Percentiles rank a stretch among this genome's conserved stretches.
Conservation (phyloP, 2,888 invertebrate species). For the Polyommatus iphigenia region DNA sequence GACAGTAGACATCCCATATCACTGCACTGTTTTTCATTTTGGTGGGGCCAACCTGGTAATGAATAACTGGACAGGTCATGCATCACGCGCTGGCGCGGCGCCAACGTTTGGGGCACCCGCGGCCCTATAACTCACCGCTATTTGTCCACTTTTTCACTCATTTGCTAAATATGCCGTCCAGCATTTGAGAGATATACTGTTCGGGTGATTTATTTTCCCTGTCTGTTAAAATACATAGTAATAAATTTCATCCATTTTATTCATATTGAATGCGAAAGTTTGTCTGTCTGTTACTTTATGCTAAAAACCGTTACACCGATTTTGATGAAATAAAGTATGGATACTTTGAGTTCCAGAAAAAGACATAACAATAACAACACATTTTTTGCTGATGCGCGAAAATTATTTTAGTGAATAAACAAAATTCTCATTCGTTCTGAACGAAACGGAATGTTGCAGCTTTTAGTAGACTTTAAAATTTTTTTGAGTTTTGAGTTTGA, state of each 20-base stretch:
- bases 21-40: background rate
- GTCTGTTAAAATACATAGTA: background rate
- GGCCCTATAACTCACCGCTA: background rate
- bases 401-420: no score
- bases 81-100: background rate
- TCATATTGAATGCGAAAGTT: background rate
- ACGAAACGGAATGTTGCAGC: background rate
- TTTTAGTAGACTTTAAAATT: background rate
- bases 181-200: background rate
- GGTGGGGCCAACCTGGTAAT: background rate
- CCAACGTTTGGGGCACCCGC: background rate
- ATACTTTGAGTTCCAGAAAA: background rate
- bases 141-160: constrained; percentile 19
- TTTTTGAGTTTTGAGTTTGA: no score
- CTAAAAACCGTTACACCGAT: background rate
- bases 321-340: background rate
- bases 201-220: background rate
- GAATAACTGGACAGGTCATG: background rate
- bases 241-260: background rate
- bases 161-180: constrained; percentile 11
- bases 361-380: no score
- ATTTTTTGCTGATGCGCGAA: no score
- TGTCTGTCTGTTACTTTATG: background rate
- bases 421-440: background rate
- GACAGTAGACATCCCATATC: background rate